Evolutionary conservation across 1,140 invertebrate genomes (phyloP).

Genomic region (Galendromus occidentalis): DNA sequence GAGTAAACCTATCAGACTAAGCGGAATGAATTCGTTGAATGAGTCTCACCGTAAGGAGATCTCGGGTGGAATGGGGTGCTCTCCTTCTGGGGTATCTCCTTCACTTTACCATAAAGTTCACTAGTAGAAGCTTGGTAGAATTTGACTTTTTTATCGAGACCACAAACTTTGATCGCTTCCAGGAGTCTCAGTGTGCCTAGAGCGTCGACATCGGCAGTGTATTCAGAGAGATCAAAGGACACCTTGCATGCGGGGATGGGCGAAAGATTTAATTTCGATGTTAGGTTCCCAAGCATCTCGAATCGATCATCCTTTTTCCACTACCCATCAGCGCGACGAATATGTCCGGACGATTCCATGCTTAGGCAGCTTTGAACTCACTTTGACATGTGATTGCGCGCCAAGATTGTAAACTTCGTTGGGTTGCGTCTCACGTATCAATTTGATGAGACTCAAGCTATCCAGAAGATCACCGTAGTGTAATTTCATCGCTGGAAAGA

Average conservation of each 20-base stretch:
- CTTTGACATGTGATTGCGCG: conserved; percentile 99
- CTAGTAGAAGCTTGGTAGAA: conserved; percentile 99
- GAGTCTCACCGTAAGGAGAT: conserved; percentile 96
- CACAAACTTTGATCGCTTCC: conserved; percentile 84
- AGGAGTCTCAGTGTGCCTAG: conserved; percentile 84
- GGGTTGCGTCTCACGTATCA: conserved; percentile 66
- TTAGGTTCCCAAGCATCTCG: background rate
- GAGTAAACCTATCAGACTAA: background rate
- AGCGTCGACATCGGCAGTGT: conserved; percentile 95
- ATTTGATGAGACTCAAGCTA: conserved; percentile 85
- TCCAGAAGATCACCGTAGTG: conserved; percentile 99
- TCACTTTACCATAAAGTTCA: conserved; percentile 92
- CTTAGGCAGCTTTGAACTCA: conserved; percentile 30
- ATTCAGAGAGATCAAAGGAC: conserved; percentile 92
- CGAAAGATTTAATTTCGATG: background rate
- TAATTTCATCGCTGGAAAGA: conserved; percentile 50
- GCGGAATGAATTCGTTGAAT: too few species aligned
- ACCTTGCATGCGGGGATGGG: conserved; percentile 34
- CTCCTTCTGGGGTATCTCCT: conserved; percentile 88
- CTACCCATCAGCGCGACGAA: too few species aligned
- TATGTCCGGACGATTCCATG: too few species aligned
- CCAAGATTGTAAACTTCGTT: conserved; percentile 95
- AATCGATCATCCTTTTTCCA: background rate
- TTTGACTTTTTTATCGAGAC: conserved; percentile 56
- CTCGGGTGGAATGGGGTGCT: conserved; percentile 96